phyloP scores from a whole-genome alignment of 2,113 vertebrate genomes.

The Chaetodon auriga region DNA sequence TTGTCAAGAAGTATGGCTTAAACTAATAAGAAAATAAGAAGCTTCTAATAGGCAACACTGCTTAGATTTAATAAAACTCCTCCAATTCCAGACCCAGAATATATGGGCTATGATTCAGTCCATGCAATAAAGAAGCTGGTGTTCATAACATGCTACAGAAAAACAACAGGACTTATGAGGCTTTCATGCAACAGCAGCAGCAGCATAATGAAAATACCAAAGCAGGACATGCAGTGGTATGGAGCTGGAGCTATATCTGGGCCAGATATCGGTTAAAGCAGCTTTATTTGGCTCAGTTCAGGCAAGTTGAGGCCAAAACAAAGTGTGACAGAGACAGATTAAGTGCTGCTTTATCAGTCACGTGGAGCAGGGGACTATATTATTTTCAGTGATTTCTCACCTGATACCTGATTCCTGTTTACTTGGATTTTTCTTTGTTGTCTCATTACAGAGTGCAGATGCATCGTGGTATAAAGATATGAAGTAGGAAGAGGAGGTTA shows the following conservation, averaged over 20 bases:
- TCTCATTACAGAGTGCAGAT: conserved; percentile 11
- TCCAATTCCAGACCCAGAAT: neutral
- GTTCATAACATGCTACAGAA: neutral
- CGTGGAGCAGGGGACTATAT: conserved; percentile 25
- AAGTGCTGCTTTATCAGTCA: conserved; percentile 59
- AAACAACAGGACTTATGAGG: conserved; percentile 1
- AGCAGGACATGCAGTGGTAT: conserved; percentile 39
- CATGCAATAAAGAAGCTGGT: neutral
- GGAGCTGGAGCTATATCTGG: conserved; percentile 57
- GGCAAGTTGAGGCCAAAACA: conserved; percentile 63
- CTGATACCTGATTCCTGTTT: conserved; percentile 24
- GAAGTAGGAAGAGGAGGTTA: conserved; percentile 4
- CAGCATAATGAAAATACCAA: conserved; percentile 36
- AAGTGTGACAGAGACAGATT: conserved; percentile 73
- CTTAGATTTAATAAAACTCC: neutral
- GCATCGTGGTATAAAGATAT: neutral
- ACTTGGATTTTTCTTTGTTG: neutral
- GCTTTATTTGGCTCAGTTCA: conserved; percentile 67
- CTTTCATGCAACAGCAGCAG: conserved; percentile 26
- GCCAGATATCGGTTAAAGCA: conserved; percentile 67
- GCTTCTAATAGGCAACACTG: neutral
- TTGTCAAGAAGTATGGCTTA: neutral
- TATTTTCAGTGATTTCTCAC: conserved; percentile 40
- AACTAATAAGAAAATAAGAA: neutral
- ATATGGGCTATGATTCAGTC: neutral